Percentiles rank a stretch among this genome's conserved stretches.
Conservation (phyloP, 2,113 vertebrate species). For the Desmodus rotundus region DNA sequence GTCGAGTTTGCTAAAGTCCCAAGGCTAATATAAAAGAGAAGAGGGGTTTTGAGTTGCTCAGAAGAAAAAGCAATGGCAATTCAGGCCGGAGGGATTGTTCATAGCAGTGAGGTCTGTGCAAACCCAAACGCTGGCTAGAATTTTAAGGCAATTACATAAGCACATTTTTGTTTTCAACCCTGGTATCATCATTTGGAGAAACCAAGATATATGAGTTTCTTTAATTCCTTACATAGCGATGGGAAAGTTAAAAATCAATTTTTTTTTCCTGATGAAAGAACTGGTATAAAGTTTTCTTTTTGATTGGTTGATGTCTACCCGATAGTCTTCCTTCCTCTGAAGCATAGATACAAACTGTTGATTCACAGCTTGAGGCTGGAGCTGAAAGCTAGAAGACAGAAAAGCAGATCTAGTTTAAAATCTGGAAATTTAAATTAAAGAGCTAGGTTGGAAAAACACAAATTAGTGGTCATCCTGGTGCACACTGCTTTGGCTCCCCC, state of each 20-base stretch:
- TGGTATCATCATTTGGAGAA: background rate
- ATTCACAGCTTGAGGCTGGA: background rate
- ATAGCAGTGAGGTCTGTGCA: background rate
- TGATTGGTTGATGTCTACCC: background rate
- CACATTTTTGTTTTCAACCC: background rate
- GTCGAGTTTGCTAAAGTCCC: background rate
- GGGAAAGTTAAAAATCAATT: background rate
- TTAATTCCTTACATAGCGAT: background rate
- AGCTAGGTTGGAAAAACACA: background rate
- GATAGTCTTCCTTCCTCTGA: background rate
- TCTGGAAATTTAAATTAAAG: background rate
- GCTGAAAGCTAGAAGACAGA: background rate
- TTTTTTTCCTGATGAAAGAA: background rate
- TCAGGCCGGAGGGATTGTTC: background rate
- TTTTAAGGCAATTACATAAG: background rate
- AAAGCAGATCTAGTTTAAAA: constrained; percentile 26
- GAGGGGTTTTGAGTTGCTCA: background rate
- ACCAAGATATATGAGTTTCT: background rate
- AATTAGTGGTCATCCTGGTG: background rate
- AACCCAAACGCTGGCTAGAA: background rate
- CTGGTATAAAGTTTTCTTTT: constrained; percentile 16
- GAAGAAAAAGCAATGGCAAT: background rate
- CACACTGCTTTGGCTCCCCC: too few species aligned
- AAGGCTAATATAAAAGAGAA: background rate
- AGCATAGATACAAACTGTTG: background rate